Base-by-base conservation (phyloP, 2,797 vertebrate species). In the Melanotaenia pygmaea region DNA sequence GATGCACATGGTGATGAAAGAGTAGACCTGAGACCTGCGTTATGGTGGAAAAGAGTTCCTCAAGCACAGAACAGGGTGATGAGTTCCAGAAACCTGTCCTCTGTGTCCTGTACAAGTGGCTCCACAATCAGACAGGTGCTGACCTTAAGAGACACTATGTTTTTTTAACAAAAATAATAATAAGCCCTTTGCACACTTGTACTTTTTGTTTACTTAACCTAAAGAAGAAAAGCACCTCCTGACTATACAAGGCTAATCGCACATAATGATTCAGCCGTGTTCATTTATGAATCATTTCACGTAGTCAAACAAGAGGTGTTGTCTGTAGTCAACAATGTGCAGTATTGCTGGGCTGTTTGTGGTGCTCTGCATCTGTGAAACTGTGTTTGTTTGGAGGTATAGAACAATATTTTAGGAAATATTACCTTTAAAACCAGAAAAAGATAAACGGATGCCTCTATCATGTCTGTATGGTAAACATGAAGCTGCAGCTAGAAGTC, bases 51-150 rank as follows among this genome's bases (percentile, higher is more conserved):
- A 22, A 81, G 75, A 76, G 81, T 85, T 84, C 85, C 71, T 79
- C 53, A 72, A 85, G 81, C 87, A 87, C 86, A 88, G 88, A 88
- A 76, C 69, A 59, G 79, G 79, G 81, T 82, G 73, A 84, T 71
- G 28, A 34, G 83, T 82, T 88, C 81, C 89, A 75, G 84, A 85
- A 87, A 82, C 87, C 73, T 74, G 76, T 84, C 73, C 85, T 88
- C 81, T 86, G 84, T 87, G 77, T 83, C 84, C 79, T 75, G 67
- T 50, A 74, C 75, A 74, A 76, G 78, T 78, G 80, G 72, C 79
- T 86, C 72, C 73, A 79, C 76, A 58, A 34, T 88, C 88, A 85
- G 86, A 85, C 80, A 50, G 82, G 85, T 45, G 82, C 90, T 88
- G 85, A 82, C 79, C 78, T 64, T 68, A 45, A 67, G 74, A 86